phyloP scores from a whole-genome alignment of 1,140 invertebrate species.

The Ips typographus region DNA sequence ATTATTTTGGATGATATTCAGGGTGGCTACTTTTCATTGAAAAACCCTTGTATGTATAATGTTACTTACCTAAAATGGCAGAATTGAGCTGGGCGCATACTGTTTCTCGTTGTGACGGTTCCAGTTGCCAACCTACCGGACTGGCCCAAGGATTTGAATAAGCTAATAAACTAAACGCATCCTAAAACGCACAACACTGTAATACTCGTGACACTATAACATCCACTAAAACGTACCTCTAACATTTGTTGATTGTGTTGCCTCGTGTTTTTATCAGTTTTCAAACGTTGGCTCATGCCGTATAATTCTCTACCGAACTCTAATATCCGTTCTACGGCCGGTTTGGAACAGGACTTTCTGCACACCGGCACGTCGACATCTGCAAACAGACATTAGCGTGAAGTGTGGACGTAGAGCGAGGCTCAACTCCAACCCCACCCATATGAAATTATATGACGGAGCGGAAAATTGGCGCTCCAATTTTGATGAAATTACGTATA shows the following conservation, averaged over 20 bases:
- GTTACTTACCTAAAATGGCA: constrained; percentile 82
- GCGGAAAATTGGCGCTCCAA: background rate
- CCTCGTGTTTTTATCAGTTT: constrained; percentile 79
- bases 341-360: constrained; percentile 73
- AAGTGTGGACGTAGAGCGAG: too few species aligned
- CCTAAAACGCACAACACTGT: constrained; percentile 58
- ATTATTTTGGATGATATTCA: too few species aligned
- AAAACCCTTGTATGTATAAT: too few species aligned
- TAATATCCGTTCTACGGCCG: constrained; percentile 84
- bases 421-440: too few species aligned
- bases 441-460: background rate
- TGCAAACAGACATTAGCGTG: constrained; percentile 35
- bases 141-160: constrained; percentile 98
- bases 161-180: constrained; percentile 96
- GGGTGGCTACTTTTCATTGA: too few species aligned
- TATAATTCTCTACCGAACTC: constrained; percentile 93
- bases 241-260: constrained; percentile 92
- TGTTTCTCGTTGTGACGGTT: constrained; percentile 88
- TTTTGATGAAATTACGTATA: background rate
- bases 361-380: constrained; percentile 56
- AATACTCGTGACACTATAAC: background rate
- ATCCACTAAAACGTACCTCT: constrained; percentile 60
- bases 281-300: constrained; percentile 82
- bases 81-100: constrained; percentile 95
- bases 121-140: constrained; percentile 92